Evolutionary conservation across 2,113 vertebrate genomes (phyloP).

Genomic region (Butorides virescens): DNA sequence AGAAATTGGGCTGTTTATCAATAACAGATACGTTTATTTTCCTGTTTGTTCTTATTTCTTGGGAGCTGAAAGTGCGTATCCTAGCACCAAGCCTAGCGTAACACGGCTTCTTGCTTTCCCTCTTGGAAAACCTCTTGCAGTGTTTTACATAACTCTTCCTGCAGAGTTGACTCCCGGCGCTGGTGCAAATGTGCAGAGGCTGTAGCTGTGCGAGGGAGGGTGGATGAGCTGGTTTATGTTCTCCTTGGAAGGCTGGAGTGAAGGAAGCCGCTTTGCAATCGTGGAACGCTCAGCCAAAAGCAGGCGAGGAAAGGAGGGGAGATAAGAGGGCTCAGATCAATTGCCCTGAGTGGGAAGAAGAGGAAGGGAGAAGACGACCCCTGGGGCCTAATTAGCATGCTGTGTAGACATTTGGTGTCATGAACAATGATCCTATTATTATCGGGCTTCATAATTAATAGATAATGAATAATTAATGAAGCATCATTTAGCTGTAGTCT

Average conservation of each 20-base stretch:
- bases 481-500: background rate
- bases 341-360: background rate
- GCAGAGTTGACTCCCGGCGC: background rate
- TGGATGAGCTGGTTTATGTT: background rate
- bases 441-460: conserved; percentile 43
- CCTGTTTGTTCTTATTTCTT: background rate
- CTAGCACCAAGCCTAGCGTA: background rate
- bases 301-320: background rate
- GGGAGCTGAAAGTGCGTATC: background rate
- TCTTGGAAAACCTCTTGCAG: background rate
- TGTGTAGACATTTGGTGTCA: background rate
- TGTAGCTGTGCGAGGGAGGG: background rate
- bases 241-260: background rate
- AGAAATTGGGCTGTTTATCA: background rate
- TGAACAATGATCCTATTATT: background rate
- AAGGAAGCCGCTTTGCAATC: background rate
- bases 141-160: background rate
- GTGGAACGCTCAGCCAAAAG: background rate
- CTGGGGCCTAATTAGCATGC: conserved; percentile 25
- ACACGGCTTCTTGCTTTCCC: background rate
- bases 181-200: background rate
- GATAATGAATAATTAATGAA: conserved; percentile 47
- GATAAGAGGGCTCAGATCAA: background rate
- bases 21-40: background rate
- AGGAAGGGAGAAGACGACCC: background rate